phyloP scores from a whole-genome alignment of 1,140 invertebrate genomes.

The Telenomus remus region DNA sequence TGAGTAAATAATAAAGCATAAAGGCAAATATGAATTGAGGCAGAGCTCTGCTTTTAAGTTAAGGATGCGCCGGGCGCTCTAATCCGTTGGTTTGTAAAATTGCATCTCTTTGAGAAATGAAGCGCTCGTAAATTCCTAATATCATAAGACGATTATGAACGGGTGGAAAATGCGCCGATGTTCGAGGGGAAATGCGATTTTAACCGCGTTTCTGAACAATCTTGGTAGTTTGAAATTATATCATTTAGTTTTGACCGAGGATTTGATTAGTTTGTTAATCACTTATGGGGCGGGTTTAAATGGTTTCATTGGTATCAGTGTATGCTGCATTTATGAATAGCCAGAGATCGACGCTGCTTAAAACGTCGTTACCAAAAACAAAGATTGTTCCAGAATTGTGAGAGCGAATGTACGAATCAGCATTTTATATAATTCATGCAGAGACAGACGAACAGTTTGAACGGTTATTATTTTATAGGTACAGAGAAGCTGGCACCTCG shows the following conservation, averaged over 20 bases:
- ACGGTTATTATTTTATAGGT: slow-evolving; percentile 74
- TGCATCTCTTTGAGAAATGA: slow-evolving; percentile 13
- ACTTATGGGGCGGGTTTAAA: too few species aligned
- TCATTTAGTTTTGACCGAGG: too few species aligned
- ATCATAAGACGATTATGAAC: slow-evolving; percentile 27
- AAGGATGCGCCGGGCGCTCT: not conserved
- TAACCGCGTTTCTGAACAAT: not conserved
- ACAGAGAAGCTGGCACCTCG: slow-evolving; percentile 86
- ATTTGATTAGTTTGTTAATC: too few species aligned
- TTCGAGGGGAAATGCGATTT: slow-evolving; percentile 19
- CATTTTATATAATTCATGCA: too few species aligned
- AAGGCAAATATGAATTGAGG: slow-evolving; percentile 6
- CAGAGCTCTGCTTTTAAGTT: not conserved
- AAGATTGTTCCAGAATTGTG: too few species aligned
- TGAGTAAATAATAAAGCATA: slow-evolving; percentile 6
- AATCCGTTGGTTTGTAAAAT: slow-evolving; percentile 27
- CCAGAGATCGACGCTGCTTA: too few species aligned
- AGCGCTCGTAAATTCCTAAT: slow-evolving; percentile 15
- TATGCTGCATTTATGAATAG: too few species aligned
- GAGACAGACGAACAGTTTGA: not conserved
- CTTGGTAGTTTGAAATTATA: too few species aligned
- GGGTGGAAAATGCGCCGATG: slow-evolving; percentile 11
- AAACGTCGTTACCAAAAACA: too few species aligned
- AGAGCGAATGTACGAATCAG: too few species aligned
- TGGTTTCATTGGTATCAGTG: too few species aligned